Base-by-base conservation (phyloP, 2,888 invertebrate species). In the Halocaridina rubra region DNA sequence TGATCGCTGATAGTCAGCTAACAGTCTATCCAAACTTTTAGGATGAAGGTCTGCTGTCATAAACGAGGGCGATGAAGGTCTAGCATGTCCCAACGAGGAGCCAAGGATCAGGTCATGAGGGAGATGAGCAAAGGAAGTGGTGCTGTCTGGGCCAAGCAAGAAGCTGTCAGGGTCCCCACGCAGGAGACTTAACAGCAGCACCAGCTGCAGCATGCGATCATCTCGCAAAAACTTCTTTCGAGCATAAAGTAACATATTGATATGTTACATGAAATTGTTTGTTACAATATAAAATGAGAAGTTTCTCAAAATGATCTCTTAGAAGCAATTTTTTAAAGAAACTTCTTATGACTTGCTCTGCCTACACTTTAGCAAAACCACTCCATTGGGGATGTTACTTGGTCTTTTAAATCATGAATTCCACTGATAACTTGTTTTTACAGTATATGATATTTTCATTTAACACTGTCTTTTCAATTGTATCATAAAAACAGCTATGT, bases 1-100 rank as follows among this genome's bases (percentile, higher is more conserved):
- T 2, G 80, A 85, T 0, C 80, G 80, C 80, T 85, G 85, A 71
- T 85, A 85, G 46, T 80, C 80, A 0, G 85, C 80, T 53, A 85
- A 30, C 16, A 85, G 69, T 3, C 85, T 67, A 32, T 85, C 85
- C 69, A 85, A 33, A 22, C 75, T 80, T 69, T 85, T 85, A 19
- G 85, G 85, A 30, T 85, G 85, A 4, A 85, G 76, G 19, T 85
- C 77, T 13, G 69, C 69, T 22, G 71, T 75, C n/a, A 71, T 33
- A 32, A 77, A 27, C 24, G 76, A 39, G n/a, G 85, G 80, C 7
- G 85, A 80, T 32, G 85, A 80, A 0, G 80, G 76, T n/a, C 71
- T 80, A 19, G 77, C 85, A 27, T 85, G 80, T n/a, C 85, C 85
- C 39, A 85, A 46, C 16, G 85, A 85, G 0, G 80, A 76, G 16